A percentile compares a stretch with the other conserved stretches of the same genome.
phyloP scores from a whole-genome alignment of 64 coral and sea anemone species.

The Dendrophyllia cribrosa region DNA sequence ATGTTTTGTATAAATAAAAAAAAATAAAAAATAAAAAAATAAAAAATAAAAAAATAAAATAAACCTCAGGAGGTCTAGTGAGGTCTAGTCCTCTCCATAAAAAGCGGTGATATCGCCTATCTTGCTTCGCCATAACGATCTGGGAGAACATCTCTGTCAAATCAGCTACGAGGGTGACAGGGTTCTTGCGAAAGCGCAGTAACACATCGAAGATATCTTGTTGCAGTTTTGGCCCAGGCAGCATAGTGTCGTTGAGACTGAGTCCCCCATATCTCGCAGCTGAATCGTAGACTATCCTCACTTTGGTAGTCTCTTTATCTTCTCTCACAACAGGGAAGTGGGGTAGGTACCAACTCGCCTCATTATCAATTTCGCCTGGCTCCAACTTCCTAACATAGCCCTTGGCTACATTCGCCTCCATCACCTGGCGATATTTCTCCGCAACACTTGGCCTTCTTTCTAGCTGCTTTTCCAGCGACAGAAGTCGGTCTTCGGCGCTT shows the following conservation, averaged over 20 bases:
- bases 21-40: no score
- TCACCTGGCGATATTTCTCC: slow-evolving; percentile 48
- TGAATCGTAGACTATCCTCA: slow-evolving; percentile 66
- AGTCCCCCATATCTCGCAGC: slow-evolving; percentile 19
- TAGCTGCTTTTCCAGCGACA: slow-evolving; percentile 32
- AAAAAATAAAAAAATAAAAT: no score
- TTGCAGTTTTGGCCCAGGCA: slow-evolving; percentile 59
- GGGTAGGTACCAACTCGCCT: slow-evolving; percentile 27
- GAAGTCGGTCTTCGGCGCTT: slow-evolving; percentile 44
- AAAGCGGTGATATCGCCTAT: slow-evolving; percentile 49
- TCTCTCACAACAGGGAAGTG: slow-evolving; percentile 57
- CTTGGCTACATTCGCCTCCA: slow-evolving; percentile 50
- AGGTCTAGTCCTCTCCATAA: slow-evolving; percentile 56
- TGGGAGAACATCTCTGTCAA: slow-evolving; percentile 74
- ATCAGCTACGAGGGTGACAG: slow-evolving; percentile 53
- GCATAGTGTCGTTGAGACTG: slow-evolving; percentile 54
- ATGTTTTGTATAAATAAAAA: no score
- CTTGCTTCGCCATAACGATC: slow-evolving; percentile 32
- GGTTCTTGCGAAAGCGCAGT: slow-evolving; percentile 49
- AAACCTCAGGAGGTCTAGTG: slow-evolving; percentile 30
- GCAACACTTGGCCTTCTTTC: slow-evolving; percentile 23
- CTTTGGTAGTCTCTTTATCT: slow-evolving; percentile 47
- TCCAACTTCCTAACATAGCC: slow-evolving; percentile 35
- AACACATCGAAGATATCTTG: slow-evolving; percentile 44
- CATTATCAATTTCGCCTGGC: slow-evolving; percentile 6